A percentile compares a stretch with the other conserved stretches of the same genome.
Conservation (phyloP, 2,113 vertebrate species). For the Vulpes lagopus region DNA sequence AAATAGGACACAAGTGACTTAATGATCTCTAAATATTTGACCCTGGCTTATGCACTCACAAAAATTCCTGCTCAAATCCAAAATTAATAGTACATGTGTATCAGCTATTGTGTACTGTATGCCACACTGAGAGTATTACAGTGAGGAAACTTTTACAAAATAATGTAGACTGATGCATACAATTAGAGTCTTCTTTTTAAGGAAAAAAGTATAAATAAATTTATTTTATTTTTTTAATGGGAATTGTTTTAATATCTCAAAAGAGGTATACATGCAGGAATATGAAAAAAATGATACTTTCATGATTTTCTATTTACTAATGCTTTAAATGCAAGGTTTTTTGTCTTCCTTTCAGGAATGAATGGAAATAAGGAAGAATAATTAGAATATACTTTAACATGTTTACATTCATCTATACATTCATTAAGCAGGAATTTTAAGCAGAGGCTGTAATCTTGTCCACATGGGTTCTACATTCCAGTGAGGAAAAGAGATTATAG, state of each 20-base stretch:
- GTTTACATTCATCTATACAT: neutral
- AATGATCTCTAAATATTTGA: neutral
- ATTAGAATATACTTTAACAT: neutral
- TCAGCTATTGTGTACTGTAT: neutral
- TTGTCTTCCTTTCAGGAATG: neutral
- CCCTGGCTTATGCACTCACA: neutral
- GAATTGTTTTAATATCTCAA: conserved; percentile 17
- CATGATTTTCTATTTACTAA: neutral
- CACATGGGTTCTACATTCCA: neutral
- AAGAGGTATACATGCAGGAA: neutral
- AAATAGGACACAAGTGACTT: neutral
- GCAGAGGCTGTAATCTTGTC: neutral
- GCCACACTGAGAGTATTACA: neutral
- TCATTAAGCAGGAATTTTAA: neutral
- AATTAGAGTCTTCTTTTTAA: neutral
- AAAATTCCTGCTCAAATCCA: neutral
- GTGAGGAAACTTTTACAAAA: neutral
- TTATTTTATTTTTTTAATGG: neutral
- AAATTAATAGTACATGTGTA: neutral
- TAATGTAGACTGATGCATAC: neutral
- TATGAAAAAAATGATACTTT: neutral
- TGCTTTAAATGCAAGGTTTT: neutral
- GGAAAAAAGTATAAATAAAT: neutral
- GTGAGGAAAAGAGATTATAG: neutral
- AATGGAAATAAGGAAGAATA: neutral